Percentiles rank a stretch among this genome's conserved stretches.
Conservation (phyloP, 2,113 vertebrate genomes). For the Heterotis niloticus region DNA sequence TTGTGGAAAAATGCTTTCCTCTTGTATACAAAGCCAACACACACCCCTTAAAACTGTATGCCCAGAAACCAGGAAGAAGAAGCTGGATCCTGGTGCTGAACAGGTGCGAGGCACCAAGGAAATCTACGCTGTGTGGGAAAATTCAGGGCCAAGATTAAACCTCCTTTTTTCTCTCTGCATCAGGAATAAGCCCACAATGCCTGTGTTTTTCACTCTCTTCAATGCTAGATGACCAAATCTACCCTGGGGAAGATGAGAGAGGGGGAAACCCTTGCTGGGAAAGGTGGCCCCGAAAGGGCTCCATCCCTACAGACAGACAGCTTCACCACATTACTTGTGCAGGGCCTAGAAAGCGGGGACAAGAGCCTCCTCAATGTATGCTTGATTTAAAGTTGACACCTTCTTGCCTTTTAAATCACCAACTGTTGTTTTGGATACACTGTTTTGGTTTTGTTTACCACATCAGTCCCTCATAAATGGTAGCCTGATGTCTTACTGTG, state of each 20-base stretch:
- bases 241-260: conserved; percentile 79
- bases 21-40: conserved; percentile 86
- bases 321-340: conserved; percentile 82
- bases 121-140: not conserved
- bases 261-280: conserved; percentile 43
- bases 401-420: not conserved
- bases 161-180: too few species aligned
- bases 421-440: too few species aligned
- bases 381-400: not conserved
- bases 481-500: too few species aligned
- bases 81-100: conserved; percentile 61
- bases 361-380: conserved; percentile 83
- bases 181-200: not conserved
- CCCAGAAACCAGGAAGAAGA: conserved; percentile 72
- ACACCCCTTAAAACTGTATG: conserved; percentile 64
- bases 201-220: not conserved
- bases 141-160: too few species aligned
- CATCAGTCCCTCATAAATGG: too few species aligned
- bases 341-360: conserved; percentile 93
- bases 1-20: conserved; percentile 79
- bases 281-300: conserved; percentile 61
- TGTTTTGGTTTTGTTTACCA: not conserved
- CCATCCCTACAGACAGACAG: conserved; percentile 80
- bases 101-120: conserved; percentile 64
- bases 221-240: conserved; percentile 77